Evolutionary conservation across 2,888 invertebrate genomes (phyloP), one percentile per base, ranked within the genome.

Genomic region (Monochamus alternatus): DNA sequence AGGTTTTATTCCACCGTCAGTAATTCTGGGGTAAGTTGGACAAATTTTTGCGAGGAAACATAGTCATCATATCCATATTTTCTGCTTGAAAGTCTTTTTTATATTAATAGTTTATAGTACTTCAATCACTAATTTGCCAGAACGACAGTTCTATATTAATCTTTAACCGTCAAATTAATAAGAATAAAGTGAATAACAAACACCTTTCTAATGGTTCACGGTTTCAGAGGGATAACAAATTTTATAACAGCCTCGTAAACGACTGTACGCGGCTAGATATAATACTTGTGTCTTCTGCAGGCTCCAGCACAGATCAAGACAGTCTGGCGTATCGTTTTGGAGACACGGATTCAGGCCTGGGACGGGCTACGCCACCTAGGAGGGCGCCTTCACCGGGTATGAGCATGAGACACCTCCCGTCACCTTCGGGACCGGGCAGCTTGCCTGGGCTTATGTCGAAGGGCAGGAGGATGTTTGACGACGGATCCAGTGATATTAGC

Each of bases 301-400:
- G 91, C 84, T 91, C 91, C 78, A 91, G 91, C 85, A 91, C 90
- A 81, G 91, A 92, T 85, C 91, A 91, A 85, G 91, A 92, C 84
- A 91, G 91, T 85, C 86, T 91, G 84, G 89, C 90, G 75, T 91
- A 91, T 86, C 90, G 91, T 68, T 90, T 90, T 84, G 90, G 91
- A 88, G 93, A 93, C 90, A 93, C 95, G 89, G 96, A 96, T 91
- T 95, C 95, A 83, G 96, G 96, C 81, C 91, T 96, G 89, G 96
- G 96, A 64, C 92, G 96, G 85, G 95, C 96, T 67, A 96, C 97
- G 73, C 96, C 96, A 74, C 96, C 96, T 67, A 92, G 96, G 81
- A 93, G 96, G 86, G 96, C 96, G 60, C 95, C 96, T 71, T 96
- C 96, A 80, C 96, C 96, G 32, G 96, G 95, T 74, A 93, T 95